Base-by-base conservation (phyloP, 2,797 vertebrate genomes). In the Xenopus petersii region DNA sequence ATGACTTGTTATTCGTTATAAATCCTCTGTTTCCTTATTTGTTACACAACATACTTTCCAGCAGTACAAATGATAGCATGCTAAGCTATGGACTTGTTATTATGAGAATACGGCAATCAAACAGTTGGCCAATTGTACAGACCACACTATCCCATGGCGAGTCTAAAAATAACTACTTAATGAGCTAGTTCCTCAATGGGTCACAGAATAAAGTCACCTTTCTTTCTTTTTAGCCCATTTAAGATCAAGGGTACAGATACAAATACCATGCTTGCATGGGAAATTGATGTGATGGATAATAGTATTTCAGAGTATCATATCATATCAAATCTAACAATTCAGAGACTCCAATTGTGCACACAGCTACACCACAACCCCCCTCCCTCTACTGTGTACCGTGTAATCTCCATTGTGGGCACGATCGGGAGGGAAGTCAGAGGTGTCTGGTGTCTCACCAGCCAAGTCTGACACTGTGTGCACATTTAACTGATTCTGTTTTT, bases 1-100 rank as follows among this genome's bases (percentile, higher is more conserved):
- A 64, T 64, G 13, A 46, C 16, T 64, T n/a, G 47, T 47, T 64
- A 64, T 64, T 47, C 15, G 61, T 63, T 60, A 60, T 2, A 56
- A 56, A 24, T 5, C 58, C 21, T 24, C 24, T 24, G 58, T 60
- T 60, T 24, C 17, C 58, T 60, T 60, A 10, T 60, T 36, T 33
- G 26, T 63, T 36, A 36, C 26, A 36, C 24, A 33, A 26, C 12
- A 15, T 36, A 11, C 24, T 26, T 13, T 56, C 13, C 54, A 16
- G 13, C 54, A 16, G 54, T 8, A 15, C 16, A 56, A 17, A 17
- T 12, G 16, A 56, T 8, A 56, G 13, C 54, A 56, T 17, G 54
- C 54, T 16, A 56, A 56, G 54, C 10, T 56, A 17, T 17, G n/a
- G 16, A 16, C 13, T 56, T 56, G 54, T 15, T 56, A 56, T 56